Evolutionary conservation across 2,113 vertebrate genomes (phyloP).

Genomic region (Thinocorus orbignyianus): DNA sequence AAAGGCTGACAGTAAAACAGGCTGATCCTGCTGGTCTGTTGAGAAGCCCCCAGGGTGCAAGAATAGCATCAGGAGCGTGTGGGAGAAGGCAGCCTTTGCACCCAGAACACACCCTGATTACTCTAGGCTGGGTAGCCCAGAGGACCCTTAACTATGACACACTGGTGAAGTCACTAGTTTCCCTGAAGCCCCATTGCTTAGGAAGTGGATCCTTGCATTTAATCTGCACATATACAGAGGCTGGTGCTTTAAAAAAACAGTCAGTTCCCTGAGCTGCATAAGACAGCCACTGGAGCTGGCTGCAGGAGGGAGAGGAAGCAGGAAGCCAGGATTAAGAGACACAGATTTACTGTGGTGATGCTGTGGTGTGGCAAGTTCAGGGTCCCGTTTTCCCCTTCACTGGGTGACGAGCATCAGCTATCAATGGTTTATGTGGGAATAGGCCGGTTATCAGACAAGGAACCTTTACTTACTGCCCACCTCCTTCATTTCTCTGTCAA

Average conservation of each 20-base stretch:
- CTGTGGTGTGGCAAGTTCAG: neutral
- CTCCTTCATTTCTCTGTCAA: neutral
- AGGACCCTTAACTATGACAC: neutral
- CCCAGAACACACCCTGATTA: neutral
- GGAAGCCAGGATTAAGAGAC: neutral
- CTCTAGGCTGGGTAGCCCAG: neutral
- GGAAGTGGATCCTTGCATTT: neutral
- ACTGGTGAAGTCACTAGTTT: neutral
- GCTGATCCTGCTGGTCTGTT: neutral
- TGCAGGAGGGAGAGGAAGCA: neutral
- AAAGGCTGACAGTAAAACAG: neutral
- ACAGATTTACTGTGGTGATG: neutral
- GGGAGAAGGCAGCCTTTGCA: neutral
- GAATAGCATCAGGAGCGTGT: neutral
- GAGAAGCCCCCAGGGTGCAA: neutral
- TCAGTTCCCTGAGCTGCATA: neutral
- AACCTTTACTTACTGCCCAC: neutral
- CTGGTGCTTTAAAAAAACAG: neutral
- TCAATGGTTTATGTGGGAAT: neutral
- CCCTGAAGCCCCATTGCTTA: neutral
- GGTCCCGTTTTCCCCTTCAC: neutral
- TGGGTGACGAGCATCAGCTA: neutral
- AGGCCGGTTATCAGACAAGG: neutral
- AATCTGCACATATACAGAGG: neutral
- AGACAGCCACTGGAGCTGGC: neutral